Evolutionary conservation across 2,797 vertebrate species (phyloP).

Genomic region (Silurus lanzhouensis): DNA sequence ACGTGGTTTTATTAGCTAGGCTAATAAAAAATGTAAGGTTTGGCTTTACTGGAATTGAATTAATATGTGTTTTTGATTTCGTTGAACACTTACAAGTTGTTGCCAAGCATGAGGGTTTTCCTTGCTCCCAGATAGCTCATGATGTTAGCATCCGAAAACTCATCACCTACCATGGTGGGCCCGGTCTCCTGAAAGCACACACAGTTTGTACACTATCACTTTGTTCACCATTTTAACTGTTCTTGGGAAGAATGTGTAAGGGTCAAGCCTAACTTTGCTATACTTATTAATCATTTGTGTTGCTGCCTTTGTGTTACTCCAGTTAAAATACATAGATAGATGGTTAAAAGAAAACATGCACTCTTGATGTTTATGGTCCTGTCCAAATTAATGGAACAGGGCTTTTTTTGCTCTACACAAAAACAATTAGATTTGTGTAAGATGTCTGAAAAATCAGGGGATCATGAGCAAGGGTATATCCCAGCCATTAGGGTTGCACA

Average conservation of each 20-base stretch:
- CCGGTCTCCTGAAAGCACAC: slow-evolving; percentile 83
- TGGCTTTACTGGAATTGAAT: background rate
- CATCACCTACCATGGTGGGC: slow-evolving; percentile 93
- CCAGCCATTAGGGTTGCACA: too few species aligned
- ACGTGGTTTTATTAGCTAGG: background rate
- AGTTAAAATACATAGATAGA: background rate
- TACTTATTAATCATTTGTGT: background rate
- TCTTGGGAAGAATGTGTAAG: background rate
- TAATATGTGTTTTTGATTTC: too few species aligned
- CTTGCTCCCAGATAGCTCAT: slow-evolving; percentile 90
- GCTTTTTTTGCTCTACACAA: background rate
- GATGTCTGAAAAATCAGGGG: too few species aligned
- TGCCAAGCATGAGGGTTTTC: slow-evolving; percentile 86
- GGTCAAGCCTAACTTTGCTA: background rate
- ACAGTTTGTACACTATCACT: background rate
- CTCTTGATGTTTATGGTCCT: background rate
- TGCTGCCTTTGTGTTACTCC: background rate
- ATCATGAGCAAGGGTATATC: too few species aligned
- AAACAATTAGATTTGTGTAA: background rate
- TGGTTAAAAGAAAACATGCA: background rate
- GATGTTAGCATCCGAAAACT: slow-evolving; percentile 83
- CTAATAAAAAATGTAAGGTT: background rate
- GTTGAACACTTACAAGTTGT: slow-evolving; percentile 91
- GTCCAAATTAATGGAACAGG: background rate
- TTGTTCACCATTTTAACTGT: background rate